Evolutionary conservation across 2,797 vertebrate species (phyloP).

Genomic region (Distichodus sexfasciatus): DNA sequence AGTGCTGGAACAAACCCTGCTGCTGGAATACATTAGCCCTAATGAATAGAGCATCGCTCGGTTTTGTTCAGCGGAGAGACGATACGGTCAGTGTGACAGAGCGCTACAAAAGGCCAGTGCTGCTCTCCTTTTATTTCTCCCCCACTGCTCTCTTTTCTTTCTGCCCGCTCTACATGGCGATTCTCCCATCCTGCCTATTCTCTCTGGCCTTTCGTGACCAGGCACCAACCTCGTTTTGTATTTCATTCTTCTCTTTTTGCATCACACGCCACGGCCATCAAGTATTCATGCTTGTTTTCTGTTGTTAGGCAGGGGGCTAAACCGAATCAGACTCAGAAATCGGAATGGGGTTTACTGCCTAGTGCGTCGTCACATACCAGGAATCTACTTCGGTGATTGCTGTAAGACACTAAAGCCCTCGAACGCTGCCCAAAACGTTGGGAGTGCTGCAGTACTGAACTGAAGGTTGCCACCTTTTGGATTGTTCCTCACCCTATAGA

Average conservation of each 20-base stretch:
- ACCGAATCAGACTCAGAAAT: no score
- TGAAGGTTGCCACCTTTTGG: no score
- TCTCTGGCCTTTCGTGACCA: no score
- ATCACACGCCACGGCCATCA: not conserved
- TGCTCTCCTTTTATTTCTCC: constrained; percentile 17
- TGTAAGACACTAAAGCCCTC: no score
- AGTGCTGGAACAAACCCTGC: constrained; percentile 30
- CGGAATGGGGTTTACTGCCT: no score
- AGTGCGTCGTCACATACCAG: no score
- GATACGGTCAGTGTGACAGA: constrained; percentile 21
- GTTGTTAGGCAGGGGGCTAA: not conserved
- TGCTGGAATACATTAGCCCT: constrained; percentile 42
- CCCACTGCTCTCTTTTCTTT: constrained; percentile 15
- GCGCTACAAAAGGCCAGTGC: constrained; percentile 18
- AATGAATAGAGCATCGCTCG: constrained; percentile 43
- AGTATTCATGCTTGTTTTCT: not conserved
- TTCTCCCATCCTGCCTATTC: not conserved
- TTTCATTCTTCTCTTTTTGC: not conserved
- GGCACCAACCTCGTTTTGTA: no score
- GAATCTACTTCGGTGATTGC: no score
- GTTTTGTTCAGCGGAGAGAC: constrained; percentile 46
- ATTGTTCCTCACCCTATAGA: not conserved
- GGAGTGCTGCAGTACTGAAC: no score
- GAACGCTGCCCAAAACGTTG: no score
- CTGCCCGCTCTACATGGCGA: constrained; percentile 11